Percentiles rank a stretch among this genome's conserved stretches.
Evolutionary conservation across 2,797 vertebrate species (phyloP).

Genomic region (Alectoris magna): DNA sequence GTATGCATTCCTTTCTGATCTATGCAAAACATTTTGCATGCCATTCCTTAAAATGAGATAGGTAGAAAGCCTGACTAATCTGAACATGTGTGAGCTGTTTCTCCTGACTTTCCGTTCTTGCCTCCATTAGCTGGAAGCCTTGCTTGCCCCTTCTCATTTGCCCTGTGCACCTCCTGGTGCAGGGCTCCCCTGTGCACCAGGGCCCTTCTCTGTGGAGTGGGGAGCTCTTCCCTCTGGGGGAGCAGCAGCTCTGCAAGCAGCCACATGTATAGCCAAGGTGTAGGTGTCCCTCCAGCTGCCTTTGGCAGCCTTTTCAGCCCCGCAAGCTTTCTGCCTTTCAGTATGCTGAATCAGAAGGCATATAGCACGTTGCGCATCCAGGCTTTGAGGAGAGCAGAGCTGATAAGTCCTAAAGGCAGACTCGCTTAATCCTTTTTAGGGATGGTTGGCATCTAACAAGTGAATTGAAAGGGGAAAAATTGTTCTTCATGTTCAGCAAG

Average conservation of each 20-base stretch:
- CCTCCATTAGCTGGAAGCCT: background rate
- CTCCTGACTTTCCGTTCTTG: background rate
- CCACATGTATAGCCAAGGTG: background rate
- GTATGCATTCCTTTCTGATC: slow-evolving; percentile 69
- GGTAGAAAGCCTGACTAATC: background rate
- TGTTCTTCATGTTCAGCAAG: background rate
- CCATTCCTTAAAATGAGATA: background rate
- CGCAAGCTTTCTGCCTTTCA: background rate
- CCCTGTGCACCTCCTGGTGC: background rate
- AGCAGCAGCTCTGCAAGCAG: background rate
- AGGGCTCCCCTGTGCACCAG: background rate
- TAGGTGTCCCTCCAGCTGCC: background rate
- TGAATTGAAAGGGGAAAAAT: slow-evolving; percentile 2
- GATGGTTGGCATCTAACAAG: background rate
- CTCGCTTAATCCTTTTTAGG: slow-evolving; percentile 25
- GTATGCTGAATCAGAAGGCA: background rate
- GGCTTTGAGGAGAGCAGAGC: slow-evolving; percentile 3
- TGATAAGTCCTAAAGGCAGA: background rate
- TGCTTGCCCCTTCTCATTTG: background rate
- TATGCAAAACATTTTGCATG: background rate
- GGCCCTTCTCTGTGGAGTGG: rapidly evolving
- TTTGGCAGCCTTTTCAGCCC: background rate
- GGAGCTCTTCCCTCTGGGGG: background rate
- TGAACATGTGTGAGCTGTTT: background rate
- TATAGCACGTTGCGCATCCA: background rate